A percentile compares a stretch with the other conserved stretches of the same genome.
These are phyloP conservation scores for Subacronicta megacephala DNA, from an alignment of 2,888 invertebrate genomes.

Conservation along the genomic window DNA sequence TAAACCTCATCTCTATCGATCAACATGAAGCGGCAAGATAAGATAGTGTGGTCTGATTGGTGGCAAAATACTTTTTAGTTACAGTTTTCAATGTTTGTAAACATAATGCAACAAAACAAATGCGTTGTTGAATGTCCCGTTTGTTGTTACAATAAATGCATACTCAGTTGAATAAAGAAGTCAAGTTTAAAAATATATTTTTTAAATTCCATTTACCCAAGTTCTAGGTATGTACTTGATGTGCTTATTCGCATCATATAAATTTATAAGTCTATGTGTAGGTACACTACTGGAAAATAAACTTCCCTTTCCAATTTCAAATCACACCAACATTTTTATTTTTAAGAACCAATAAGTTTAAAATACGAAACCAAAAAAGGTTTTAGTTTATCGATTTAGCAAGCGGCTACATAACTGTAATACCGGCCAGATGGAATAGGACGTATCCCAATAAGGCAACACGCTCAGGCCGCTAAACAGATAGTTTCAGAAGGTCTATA, in stretches of 20 bases:
- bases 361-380: constrained; percentile 26
- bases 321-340: background rate
- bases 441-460: constrained; percentile 64
- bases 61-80: background rate
- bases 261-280: too few relatives aligned
- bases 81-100: constrained; percentile 44
- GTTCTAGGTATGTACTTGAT: too few relatives aligned
- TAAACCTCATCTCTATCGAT: too few relatives aligned
- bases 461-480: constrained; percentile 27
- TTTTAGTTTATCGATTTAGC: constrained; percentile 31
- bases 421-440: constrained; percentile 67
- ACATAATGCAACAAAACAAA: constrained; percentile 30
- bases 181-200: too few relatives aligned
- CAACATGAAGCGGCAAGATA: constrained; percentile 12
- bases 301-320: background rate
- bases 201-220: too few relatives aligned
- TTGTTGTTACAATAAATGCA: too few relatives aligned
- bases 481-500: constrained; percentile 19
- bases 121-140: too few relatives aligned
- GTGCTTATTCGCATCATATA: too few relatives aligned
- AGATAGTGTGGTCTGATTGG: constrained; percentile 22
- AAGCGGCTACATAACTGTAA: constrained; percentile 64
- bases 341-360: constrained; percentile 15
- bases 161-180: too few relatives aligned
- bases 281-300: background rate